Evolutionary conservation across 2,888 invertebrate genomes (phyloP), one percentile per base, ranked within the genome.

Genomic region (Hydriomena furcata): DNA sequence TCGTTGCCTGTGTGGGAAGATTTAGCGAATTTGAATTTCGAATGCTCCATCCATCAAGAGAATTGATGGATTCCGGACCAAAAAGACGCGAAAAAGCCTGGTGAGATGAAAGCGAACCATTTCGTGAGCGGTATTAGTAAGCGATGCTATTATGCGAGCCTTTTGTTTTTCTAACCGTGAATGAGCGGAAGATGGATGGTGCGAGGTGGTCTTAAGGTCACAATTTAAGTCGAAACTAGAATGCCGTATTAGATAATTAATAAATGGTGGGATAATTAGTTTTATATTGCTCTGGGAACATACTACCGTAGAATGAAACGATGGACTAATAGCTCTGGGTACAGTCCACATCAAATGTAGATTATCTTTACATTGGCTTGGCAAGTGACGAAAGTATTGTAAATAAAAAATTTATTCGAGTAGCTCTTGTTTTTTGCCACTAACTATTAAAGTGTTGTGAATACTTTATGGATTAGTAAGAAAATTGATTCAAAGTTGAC

Each of bases 21-120:
- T 87, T 89, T 89, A 86, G 89, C 89, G 85, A 89, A 90, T 90
- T 90, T 89, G 86, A 89, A 87, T 87, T 86, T 85, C 84, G 87
- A 88, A 87, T 81, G 84, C 81, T 75, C 79, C 89, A 89, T 89
- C 88, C 89, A 88, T 90, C 89, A 88, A 72, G 65, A 75, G 85
- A 88, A 90, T 89, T 90, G 89, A 90, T 90, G 89, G 84, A 89
- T 87, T 87, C 65, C 78, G 86, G 82, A 65, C 87, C 84, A 89
- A 89, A 89, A 89, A 79, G 82, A 84, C 58, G 73, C 73, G 76
- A 77, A 80, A 82, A 77, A 82, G 69, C 68, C n/a, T 66, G 48
- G 65, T 68, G 75, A 80, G 83, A 87, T 84, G 85, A 84, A 87
- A 86, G 86, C 78, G 75, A 72, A 64, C 78, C 74, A 82, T 83